Percentiles rank a stretch among this genome's conserved stretches.
Conservation (phyloP, 30 jellyfish, hydroid and myxozoan genomes). For the Hydractinia echinata region DNA sequence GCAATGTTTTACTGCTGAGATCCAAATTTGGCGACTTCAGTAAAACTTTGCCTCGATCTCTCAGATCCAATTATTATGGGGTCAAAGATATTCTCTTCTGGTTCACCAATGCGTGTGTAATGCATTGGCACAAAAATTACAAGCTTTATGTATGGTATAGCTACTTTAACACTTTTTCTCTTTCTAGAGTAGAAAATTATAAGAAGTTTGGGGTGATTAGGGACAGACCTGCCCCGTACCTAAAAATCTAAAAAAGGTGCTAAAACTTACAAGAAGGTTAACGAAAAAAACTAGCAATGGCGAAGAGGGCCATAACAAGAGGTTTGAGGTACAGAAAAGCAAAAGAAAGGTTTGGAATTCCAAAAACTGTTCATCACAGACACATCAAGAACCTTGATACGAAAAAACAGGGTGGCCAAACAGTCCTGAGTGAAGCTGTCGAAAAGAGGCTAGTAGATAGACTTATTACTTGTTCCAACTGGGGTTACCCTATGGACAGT, state of each 20-base stretch:
- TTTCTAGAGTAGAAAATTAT: neutral
- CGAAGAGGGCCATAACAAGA: conserved; percentile 1
- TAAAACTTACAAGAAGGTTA: neutral
- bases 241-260: neutral
- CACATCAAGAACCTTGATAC: neutral
- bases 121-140: neutral
- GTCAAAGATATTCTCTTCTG: neutral
- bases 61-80: neutral
- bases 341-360: conserved; percentile 7
- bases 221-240: conserved; percentile 17
- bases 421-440: neutral
- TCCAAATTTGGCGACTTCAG: neutral
- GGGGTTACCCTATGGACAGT: conserved; percentile 8
- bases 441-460: conserved; percentile 9
- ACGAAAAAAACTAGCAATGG: conserved; percentile 1
- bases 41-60: conserved; percentile 7
- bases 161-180: neutral
- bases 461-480: neutral
- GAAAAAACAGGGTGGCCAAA: conserved; percentile 9
- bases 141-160: neutral
- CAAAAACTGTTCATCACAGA: neutral
- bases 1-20: no score
- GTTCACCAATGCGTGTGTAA: conserved; percentile 1
- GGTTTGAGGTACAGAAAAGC: conserved; percentile 9
- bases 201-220: conserved; percentile 3